Base-by-base conservation (phyloP, 35 echinoderm and acorn worm species). In the Acanthaster planci region DNA sequence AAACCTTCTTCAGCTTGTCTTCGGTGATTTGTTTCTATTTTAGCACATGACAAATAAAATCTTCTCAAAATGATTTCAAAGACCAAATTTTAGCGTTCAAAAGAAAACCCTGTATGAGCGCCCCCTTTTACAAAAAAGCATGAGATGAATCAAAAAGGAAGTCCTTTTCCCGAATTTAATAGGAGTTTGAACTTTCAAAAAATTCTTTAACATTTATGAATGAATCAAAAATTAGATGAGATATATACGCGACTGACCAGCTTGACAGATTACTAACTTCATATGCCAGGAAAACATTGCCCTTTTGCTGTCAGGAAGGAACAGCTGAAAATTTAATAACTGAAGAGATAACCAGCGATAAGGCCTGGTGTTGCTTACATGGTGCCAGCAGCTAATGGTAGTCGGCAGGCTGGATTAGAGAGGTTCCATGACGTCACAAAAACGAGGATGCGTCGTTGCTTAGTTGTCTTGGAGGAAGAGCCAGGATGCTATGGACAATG, bases 291-390 rank as follows among this genome's bases (percentile, higher is more conserved):
- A 31, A 72, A 72, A 72, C 64, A 29, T 72, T 34, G 64, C 64
- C 64, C 64, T 34, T 10, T 72, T 10, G 34, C 64, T 72, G 15
- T 72, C 64, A 72, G 26, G 7, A 29, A 29, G 30, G 27, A 60
- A 60, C 64, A 72, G 64, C 64, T 72, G 64, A 72, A 72, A 72
- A 72, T 72, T 72, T 72, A 72, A 72, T 72, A 72, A 72, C 64
- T 29, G 64, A 29, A 34, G 26, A 31, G 64, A 72, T 72, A 72
- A 72, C 18, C 64, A 31, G 30, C 64, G 64, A 72, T 72, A 72
- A 72, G 26, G 64, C 64, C 64, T 72, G 64, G 64, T 35, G 64
- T 72, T 72, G 26, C 23, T 72, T 30, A 26, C 64, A 31, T 29
- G 14, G 30, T 29, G 64, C 64, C 64, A 8, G 34, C 18, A 72